phyloP scores from a whole-genome alignment of 2,113 vertebrate species.

The Psephotus haematonotus region DNA sequence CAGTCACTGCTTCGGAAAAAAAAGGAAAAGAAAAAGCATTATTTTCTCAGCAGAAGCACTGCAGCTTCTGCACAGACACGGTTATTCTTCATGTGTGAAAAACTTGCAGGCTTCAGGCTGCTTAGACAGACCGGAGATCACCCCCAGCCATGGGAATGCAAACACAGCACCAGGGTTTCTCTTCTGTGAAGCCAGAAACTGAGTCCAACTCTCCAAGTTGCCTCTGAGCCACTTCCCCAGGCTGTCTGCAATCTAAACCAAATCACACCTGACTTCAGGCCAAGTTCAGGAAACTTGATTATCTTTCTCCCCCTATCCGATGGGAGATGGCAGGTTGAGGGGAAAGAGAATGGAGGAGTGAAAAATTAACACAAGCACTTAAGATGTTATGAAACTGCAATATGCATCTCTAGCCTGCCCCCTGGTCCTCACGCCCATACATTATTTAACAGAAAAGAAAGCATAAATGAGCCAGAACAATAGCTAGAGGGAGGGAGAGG shows the following conservation, averaged over 20 bases:
- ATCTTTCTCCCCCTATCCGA: background rate
- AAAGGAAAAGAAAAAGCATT: background rate
- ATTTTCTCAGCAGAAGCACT: background rate
- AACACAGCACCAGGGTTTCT: background rate
- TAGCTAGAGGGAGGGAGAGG: conserved; percentile 50
- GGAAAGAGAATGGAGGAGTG: background rate
- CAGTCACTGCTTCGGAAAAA: background rate
- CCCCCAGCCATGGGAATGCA: background rate
- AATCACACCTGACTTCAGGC: conserved; percentile 27
- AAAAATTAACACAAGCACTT: conserved; percentile 67
- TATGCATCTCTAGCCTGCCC: conserved; percentile 62
- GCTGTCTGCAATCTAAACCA: conserved; percentile 3
- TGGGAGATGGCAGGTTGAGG: conserved; percentile 25
- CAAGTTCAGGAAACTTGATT: conserved; percentile 34
- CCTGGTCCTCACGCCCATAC: conserved; percentile 58
- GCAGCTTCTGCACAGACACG: background rate
- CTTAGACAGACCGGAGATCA: background rate
- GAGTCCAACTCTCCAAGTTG: background rate
- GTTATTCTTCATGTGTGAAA: background rate
- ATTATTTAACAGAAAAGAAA: conserved; percentile 77
- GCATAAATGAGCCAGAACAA: conserved; percentile 76
- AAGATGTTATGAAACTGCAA: conserved; percentile 63
- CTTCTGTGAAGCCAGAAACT: background rate
- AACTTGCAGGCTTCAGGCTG: background rate
- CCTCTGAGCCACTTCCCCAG: background rate